phyloP scores from a whole-genome alignment of 2,888 invertebrate genomes.

The Geophilus truncorum region DNA sequence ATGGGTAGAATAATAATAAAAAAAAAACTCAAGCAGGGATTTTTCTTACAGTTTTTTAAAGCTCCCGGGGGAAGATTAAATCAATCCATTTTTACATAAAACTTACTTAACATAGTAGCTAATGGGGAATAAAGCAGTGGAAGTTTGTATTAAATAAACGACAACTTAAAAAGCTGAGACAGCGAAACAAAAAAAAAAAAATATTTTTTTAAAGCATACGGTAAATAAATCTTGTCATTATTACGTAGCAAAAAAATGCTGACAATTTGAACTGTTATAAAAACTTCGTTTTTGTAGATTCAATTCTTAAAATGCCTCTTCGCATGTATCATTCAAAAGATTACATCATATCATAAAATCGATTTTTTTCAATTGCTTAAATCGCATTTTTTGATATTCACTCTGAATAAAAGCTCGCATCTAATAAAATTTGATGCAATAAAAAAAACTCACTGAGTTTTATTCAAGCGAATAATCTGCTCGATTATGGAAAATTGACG shows the following conservation, averaged over 20 bases:
- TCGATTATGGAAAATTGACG: background rate
- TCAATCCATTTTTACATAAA: background rate
- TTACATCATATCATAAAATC: background rate
- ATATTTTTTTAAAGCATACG: background rate
- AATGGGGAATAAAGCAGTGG: background rate
- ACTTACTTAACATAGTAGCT: background rate
- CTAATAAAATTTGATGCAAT: background rate
- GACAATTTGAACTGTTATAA: background rate
- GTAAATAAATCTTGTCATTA: background rate
- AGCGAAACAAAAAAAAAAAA: background rate
- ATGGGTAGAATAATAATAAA: no score
- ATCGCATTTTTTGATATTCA: background rate
- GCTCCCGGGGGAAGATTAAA: background rate
- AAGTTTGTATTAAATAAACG: background rate
- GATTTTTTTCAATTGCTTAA: background rate
- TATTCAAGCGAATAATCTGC: background rate
- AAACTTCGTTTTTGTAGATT: background rate
- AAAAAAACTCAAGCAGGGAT: background rate
- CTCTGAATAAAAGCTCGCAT: background rate
- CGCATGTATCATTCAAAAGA: background rate
- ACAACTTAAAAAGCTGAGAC: background rate
- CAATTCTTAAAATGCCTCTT: background rate
- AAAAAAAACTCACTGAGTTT: background rate
- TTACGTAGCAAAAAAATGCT: background rate
- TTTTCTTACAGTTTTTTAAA: background rate